Evolutionary conservation across 2,888 invertebrate species (phyloP).

Genomic region (Tuberolachnus salignus): DNA sequence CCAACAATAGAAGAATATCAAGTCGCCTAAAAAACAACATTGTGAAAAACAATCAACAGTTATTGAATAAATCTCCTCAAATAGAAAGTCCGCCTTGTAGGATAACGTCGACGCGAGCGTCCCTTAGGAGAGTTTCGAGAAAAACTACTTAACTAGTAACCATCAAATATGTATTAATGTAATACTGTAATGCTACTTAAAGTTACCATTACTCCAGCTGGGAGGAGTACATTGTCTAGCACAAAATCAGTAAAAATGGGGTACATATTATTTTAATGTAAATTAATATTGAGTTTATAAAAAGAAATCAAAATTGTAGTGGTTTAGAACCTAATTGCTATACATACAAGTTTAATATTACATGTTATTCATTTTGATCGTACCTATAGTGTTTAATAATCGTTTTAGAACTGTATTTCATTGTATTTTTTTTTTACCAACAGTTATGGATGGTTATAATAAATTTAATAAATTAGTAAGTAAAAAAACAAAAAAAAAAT

Average conservation of each 20-base stretch:
- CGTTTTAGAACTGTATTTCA: too few relatives aligned
- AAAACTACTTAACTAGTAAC: slow-evolving; percentile 28
- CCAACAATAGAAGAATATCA: slow-evolving; percentile 39
- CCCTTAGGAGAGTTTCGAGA: slow-evolving; percentile 41
- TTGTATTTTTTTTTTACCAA: too few relatives aligned
- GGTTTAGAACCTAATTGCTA: too few relatives aligned
- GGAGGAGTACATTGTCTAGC: slow-evolving; percentile 29
- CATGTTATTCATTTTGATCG: neutral
- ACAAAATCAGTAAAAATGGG: slow-evolving; percentile 7
- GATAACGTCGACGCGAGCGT: neutral
- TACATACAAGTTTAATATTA: slow-evolving; percentile 6
- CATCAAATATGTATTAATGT: slow-evolving; percentile 8
- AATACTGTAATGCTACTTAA: slow-evolving; percentile 24
- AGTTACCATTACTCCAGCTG: slow-evolving; percentile 49
- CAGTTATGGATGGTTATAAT: too few relatives aligned
- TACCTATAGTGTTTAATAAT: too few relatives aligned
- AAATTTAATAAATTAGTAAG: too few relatives aligned
- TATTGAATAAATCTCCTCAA: slow-evolving; percentile 34
- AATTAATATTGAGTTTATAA: neutral
- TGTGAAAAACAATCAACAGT: slow-evolving; percentile 19
- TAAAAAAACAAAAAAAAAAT: too few relatives aligned
- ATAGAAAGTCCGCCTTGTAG: neutral
- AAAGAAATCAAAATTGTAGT: slow-evolving; percentile 32
- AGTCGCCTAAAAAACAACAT: slow-evolving; percentile 43
- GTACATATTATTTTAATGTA: slow-evolving; percentile 7